Evolutionary conservation across 2,888 invertebrate species (phyloP).

Genomic region (Copidosoma aretas): DNA sequence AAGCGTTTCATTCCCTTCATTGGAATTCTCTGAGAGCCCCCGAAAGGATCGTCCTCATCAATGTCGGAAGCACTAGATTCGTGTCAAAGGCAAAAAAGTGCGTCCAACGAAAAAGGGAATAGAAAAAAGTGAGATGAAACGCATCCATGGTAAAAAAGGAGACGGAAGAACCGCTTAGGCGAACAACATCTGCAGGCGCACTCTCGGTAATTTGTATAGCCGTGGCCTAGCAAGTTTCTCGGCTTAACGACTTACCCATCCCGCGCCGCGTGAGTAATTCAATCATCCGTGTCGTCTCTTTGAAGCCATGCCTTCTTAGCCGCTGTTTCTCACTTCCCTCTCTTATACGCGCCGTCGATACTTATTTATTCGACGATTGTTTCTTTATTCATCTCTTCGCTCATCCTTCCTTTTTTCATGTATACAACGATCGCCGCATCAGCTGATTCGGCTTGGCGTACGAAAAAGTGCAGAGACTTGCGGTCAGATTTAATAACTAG

Average conservation of each 20-base stretch:
- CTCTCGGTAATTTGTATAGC: constrained; percentile 34
- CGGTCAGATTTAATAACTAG: constrained; percentile 9
- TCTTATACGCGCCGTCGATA: background rate
- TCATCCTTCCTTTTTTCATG: background rate
- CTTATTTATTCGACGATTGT: constrained; percentile 35
- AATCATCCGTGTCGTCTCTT: constrained; percentile 15
- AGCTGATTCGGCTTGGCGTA: background rate
- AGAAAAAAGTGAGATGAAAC: background rate
- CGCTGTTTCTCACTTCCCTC: background rate
- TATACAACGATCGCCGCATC: background rate
- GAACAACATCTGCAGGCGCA: constrained; percentile 29
- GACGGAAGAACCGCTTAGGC: background rate
- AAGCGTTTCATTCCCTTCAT: too few relatives aligned
- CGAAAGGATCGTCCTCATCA: too few relatives aligned
- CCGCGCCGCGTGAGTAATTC: constrained; percentile 19
- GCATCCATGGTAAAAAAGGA: background rate
- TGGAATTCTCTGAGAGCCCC: too few relatives aligned
- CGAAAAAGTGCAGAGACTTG: constrained; percentile 1
- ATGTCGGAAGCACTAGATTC: too few relatives aligned
- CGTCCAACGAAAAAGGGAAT: background rate
- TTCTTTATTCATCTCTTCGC: constrained; percentile 30
- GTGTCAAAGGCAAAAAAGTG: too few relatives aligned
- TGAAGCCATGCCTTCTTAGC: background rate
- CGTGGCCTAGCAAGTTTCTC: constrained; percentile 26
- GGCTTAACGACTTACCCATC: constrained; percentile 28